Base-by-base conservation (phyloP, 2,888 invertebrate genomes). In the Tenthredo amoena region DNA sequence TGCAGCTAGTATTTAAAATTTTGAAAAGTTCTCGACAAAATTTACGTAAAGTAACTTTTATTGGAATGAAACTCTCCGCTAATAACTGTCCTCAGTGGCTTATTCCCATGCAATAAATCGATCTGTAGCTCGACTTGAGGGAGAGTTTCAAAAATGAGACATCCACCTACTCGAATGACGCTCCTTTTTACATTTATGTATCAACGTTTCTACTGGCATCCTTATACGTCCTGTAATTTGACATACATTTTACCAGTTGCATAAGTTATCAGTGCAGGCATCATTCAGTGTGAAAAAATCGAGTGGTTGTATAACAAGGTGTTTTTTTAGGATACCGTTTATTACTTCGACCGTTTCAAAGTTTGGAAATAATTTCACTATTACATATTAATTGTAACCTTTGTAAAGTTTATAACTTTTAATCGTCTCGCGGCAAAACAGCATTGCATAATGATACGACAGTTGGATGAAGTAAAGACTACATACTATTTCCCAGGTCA, bases 391-490 rank as follows among this genome's bases (percentile, higher is more conserved):
- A 2, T 43, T 74, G 43, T 43, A 43, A 68, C 68, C 34, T 68
- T 5, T 68, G 34, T 26, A 31, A 68, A 34, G 68, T 12, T 34
- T 18, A 26, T 68, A n/a, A 74, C 26, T 74, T 74, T 74, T 43
- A 74, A 74, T 74, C 43, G 43, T 43, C 21, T 43, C 40, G 72
- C 43, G 21, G 43, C 47, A 7, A 74, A 43, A 74, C 5, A 43
- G 26, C 43, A 74, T 74, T 77, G 4, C 18, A 55, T 34, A 31
- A 77, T 77, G 47, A 55, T 50, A 77, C 31, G 77, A 77, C 34
- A 7, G 77, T 47, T 77, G 77, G 55, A n/a, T 55, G 50, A 77
- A 77, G 34, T 55, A 55, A 77, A 77, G 77, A 77, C 77, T 26
- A 10, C n/a, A 55, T 55, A 55, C 40, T 74, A 55, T 50, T 77